These are phyloP conservation scores for Sesia apiformis DNA, from an alignment of 2,888 invertebrate genomes.

Conservation along the genomic window DNA sequence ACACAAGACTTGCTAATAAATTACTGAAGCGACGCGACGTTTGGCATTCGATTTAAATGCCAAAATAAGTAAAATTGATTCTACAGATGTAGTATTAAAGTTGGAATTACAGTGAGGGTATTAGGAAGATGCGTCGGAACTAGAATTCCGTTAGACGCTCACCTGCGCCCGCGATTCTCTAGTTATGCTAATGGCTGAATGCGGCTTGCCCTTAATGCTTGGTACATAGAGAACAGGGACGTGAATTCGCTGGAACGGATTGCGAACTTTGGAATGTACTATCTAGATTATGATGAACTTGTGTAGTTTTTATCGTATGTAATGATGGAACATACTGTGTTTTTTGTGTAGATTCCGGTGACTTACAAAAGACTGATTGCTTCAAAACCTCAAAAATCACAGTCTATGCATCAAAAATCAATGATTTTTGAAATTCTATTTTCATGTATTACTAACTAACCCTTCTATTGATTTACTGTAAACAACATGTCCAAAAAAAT, in stretches of 20 bases:
- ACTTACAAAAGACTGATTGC: too few relatives aligned
- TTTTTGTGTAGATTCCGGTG: too few relatives aligned
- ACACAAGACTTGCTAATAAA: constrained; percentile 14
- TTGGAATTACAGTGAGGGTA: constrained; percentile 31
- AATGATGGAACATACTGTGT: too few relatives aligned
- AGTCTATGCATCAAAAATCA: too few relatives aligned
- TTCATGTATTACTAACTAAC: too few relatives aligned
- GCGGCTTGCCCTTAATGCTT: not conserved
- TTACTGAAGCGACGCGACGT: constrained; percentile 29
- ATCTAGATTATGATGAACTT: not conserved
- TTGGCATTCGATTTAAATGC: constrained; percentile 2
- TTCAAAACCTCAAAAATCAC: too few relatives aligned
- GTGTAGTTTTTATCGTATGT: not conserved
- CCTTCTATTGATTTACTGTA: too few relatives aligned
- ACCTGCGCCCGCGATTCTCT: constrained; percentile 68
- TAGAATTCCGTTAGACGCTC: constrained; percentile 66
- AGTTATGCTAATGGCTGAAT: constrained; percentile 65
- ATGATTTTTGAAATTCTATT: too few relatives aligned
- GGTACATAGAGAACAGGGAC: not conserved
- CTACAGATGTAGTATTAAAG: constrained; percentile 33
- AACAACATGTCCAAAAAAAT: too few relatives aligned
- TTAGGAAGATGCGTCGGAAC: constrained; percentile 35
- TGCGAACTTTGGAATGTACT: not conserved
- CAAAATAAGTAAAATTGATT: constrained; percentile 26
- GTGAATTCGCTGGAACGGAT: not conserved